Conservation (phyloP, 2,113 vertebrate species). For the Xerus inauris region DNA sequence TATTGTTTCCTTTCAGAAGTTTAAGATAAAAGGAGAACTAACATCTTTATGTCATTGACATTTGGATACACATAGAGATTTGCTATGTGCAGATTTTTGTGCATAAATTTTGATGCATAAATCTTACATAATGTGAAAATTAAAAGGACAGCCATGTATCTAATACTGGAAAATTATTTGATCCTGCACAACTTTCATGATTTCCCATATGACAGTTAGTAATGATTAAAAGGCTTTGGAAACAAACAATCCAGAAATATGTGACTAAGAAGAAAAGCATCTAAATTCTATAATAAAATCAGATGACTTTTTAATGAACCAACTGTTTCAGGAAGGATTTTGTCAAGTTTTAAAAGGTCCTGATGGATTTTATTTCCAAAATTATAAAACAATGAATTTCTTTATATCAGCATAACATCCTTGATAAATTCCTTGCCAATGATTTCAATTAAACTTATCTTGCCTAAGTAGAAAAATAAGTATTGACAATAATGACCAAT, state of each 20-base stretch:
- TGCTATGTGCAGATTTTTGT: background rate
- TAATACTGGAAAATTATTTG: background rate
- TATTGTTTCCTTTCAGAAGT: background rate
- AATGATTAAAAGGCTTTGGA: background rate
- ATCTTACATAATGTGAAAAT: conserved; percentile 32
- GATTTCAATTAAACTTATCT: too few species aligned
- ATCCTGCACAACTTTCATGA: background rate
- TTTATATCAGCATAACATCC: background rate
- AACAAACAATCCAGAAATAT: background rate
- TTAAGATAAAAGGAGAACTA: background rate
- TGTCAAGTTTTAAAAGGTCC: background rate
- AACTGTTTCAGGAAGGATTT: background rate
- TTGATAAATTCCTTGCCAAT: too few species aligned
- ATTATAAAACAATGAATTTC: background rate
- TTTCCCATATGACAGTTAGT: background rate
- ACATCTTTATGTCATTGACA: background rate
- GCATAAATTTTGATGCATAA: background rate
- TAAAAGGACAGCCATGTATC: background rate
- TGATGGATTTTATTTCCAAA: background rate
- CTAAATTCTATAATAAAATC: conserved; percentile 3
- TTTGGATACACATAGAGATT: background rate
- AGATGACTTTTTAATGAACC: conserved; percentile 1
- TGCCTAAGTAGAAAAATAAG: background rate
- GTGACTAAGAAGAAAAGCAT: background rate
- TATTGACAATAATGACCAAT: background rate